Percentiles rank a stretch among this genome's conserved stretches.
phyloP scores from a whole-genome alignment of 2,113 vertebrate genomes.

The Calyptomena viridis region DNA sequence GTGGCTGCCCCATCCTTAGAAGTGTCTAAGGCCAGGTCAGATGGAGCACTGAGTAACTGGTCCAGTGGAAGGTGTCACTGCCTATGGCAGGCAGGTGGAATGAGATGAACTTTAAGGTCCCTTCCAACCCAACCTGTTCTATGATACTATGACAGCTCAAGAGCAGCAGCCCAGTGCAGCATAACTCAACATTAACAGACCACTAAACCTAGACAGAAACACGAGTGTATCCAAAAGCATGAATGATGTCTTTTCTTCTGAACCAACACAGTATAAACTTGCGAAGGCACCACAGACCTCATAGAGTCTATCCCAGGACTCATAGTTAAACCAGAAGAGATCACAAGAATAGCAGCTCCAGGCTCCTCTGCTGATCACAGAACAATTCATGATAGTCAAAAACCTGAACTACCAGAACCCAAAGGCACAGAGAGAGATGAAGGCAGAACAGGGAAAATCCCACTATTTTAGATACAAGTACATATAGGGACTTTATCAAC shows the following conservation, averaged over 20 bases:
- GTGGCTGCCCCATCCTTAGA: neutral
- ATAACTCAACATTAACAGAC: neutral
- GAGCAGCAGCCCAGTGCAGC: neutral
- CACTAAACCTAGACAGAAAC: neutral
- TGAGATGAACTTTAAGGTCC: fast-evolving
- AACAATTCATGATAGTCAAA: neutral
- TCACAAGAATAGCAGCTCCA: neutral
- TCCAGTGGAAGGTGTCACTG: fast-evolving
- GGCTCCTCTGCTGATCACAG: neutral
- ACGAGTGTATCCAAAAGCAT: neutral
- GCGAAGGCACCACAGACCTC: neutral
- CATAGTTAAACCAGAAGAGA: neutral
- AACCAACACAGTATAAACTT: neutral
- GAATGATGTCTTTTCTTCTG: neutral
- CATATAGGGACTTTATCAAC: neutral
- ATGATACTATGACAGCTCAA: neutral
- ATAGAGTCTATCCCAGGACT: neutral
- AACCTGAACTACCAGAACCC: neutral
- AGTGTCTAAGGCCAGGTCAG: neutral
- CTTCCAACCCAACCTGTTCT: neutral
- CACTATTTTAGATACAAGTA: neutral
- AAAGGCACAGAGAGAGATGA: fast-evolving
- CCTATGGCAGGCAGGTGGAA: fast-evolving
- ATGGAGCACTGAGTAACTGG: neutral
- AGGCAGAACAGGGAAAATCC: neutral